phyloP scores from a whole-genome alignment of 2,888 invertebrate genomes.

The Ophion slaviceki region DNA sequence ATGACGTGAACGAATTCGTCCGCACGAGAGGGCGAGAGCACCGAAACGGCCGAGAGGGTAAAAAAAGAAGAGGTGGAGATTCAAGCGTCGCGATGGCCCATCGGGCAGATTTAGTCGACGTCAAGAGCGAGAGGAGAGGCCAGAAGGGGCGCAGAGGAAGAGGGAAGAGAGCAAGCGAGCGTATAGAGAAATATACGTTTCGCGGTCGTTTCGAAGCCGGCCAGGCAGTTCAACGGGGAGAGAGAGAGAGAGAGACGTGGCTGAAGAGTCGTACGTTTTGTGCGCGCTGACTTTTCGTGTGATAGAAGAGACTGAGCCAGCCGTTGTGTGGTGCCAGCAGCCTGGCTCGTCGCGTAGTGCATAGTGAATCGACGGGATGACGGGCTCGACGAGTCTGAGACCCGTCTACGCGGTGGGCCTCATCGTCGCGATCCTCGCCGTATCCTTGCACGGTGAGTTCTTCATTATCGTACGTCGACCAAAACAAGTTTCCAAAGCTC shows the following conservation, averaged over 20 bases:
- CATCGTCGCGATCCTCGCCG: conserved; percentile 84
- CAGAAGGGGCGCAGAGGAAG: conserved; percentile 15
- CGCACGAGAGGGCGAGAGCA: conserved; percentile 28
- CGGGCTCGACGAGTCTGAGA: conserved; percentile 85
- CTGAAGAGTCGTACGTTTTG: conserved; percentile 76
- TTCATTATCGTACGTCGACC: not conserved
- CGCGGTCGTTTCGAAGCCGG: conserved; percentile 76
- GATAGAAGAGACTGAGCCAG: conserved; percentile 73
- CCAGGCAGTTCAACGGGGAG: conserved; percentile 79
- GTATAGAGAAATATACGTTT: conserved; percentile 67
- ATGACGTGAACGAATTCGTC: conserved; percentile 15
- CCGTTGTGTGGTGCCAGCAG: conserved; percentile 74
- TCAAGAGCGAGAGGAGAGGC: conserved; percentile 40
- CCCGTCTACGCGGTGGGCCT: conserved; percentile 85
- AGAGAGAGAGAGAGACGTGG: conserved; percentile 42
- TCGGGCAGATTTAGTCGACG: conserved; percentile 66
- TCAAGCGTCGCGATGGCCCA: conserved; percentile 53
- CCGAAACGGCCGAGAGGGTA: conserved; percentile 44
- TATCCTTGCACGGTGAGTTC: conserved; percentile 86
- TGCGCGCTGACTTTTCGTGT: conserved; percentile 74
- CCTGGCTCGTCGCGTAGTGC: conserved; percentile 81
- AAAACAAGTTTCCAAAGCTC: not conserved
- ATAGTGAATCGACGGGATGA: conserved; percentile 86
- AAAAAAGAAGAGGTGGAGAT: conserved; percentile 48
- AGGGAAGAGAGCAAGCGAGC: conserved; percentile 47